phyloP scores from a whole-genome alignment of 2,113 vertebrate species.

The Mobula hypostoma region DNA sequence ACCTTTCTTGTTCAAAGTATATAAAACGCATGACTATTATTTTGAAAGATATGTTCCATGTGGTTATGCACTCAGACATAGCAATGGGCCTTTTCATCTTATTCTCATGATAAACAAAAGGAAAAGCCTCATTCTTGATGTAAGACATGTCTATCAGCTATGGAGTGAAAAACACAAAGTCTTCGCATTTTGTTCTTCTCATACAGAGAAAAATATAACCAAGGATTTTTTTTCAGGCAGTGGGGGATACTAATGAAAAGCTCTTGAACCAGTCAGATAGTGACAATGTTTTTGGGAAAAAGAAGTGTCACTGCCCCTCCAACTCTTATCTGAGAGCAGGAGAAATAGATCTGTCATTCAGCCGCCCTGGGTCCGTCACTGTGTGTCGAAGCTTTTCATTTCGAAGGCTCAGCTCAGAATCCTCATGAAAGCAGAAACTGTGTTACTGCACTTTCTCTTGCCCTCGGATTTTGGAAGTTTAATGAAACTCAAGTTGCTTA shows the following conservation, averaged over 20 bases:
- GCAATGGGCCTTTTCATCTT: conserved; percentile 74
- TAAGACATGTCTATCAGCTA: conserved; percentile 26
- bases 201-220: conserved; percentile 25
- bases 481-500: conserved; percentile 74
- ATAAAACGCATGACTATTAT: conserved; percentile 75
- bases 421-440: conserved; percentile 68
- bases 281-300: conserved; percentile 77
- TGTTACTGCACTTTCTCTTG: conserved; percentile 58
- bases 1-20: conserved; percentile 85
- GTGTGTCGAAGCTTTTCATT: conserved; percentile 76
- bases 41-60: conserved; percentile 78
- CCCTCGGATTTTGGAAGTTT: conserved; percentile 70
- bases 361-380: conserved; percentile 69
- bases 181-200: conserved; percentile 31
- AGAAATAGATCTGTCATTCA: conserved; percentile 81
- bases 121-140: conserved; percentile 24
- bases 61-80: conserved; percentile 72
- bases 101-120: conserved; percentile 56
- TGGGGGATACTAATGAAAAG: conserved; percentile 64
- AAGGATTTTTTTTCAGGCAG: conserved; percentile 53
- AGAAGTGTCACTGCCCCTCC: conserved; percentile 60
- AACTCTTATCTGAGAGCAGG: conserved; percentile 67
- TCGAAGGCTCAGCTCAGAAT: conserved; percentile 70
- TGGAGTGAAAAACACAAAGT: conserved; percentile 30
- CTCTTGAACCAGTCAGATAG: conserved; percentile 70